phyloP scores from a whole-genome alignment of 2,113 vertebrate genomes.

The Indicator indicator region DNA sequence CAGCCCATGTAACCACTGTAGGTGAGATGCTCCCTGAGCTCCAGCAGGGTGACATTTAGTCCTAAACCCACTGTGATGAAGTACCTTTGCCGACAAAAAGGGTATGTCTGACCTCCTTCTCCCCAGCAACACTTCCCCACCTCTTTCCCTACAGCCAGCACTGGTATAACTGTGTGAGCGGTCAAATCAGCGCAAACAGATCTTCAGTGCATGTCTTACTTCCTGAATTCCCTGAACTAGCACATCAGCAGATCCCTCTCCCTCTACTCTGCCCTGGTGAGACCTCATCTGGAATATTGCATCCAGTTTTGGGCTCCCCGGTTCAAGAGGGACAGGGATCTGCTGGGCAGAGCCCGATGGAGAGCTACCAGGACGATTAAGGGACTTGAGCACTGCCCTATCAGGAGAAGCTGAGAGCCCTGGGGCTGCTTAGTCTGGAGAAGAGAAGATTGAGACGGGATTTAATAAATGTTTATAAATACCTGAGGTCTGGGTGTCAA shows the following conservation, averaged over 20 bases:
- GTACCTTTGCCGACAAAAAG: not conserved
- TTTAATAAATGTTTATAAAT: too few species aligned
- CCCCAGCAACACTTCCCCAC: not conserved
- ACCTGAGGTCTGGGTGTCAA: too few species aligned
- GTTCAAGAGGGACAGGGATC: too few species aligned
- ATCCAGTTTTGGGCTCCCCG: too few species aligned
- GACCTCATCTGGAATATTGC: too few species aligned
- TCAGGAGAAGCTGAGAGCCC: too few species aligned
- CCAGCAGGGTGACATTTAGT: not conserved
- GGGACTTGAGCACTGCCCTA: too few species aligned
- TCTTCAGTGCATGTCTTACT: not conserved
- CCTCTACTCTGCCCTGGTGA: too few species aligned
- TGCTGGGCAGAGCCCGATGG: too few species aligned
- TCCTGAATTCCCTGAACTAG: not conserved
- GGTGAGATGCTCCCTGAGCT: not conserved
- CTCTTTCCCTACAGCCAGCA: not conserved
- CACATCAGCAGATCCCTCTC: rapidly evolving
- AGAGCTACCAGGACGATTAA: too few species aligned
- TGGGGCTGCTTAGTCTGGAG: too few species aligned
- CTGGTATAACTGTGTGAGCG: not conserved
- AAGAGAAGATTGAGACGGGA: too few species aligned
- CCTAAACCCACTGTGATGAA: not conserved
- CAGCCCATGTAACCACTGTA: not conserved
- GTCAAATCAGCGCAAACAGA: not conserved
- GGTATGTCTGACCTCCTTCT: not conserved